Evolutionary conservation across 2,113 vertebrate genomes (phyloP).

Genomic region (Oreochromis tanganicae): DNA sequence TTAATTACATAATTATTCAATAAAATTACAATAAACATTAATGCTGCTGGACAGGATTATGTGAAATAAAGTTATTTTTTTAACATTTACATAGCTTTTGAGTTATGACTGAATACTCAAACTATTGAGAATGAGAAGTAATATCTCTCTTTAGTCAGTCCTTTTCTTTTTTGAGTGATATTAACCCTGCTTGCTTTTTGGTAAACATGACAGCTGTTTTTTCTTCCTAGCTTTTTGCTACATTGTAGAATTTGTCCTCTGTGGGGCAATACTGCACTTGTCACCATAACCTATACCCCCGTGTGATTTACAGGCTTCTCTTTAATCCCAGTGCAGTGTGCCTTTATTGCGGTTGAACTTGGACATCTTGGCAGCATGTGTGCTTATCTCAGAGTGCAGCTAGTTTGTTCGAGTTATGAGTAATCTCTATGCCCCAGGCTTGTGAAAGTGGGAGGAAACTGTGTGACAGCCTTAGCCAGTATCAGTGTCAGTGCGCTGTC

Average conservation of each 20-base stretch:
- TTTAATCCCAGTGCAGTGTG: neutral
- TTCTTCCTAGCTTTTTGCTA: neutral
- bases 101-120: neutral
- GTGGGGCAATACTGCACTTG: neutral
- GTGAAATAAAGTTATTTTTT: neutral
- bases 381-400: conserved; percentile 58
- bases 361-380: neutral
- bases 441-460: conserved; percentile 42
- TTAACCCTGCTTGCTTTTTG: neutral
- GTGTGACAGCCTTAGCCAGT: conserved; percentile 10
- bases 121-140: neutral
- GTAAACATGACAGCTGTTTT: neutral
- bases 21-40: neutral
- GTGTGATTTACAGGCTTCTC: neutral
- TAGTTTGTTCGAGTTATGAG: conserved; percentile 8
- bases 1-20: neutral
- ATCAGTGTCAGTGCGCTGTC: conserved; percentile 9
- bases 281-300: neutral
- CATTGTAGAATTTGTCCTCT: neutral
- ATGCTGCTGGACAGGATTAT: neutral
- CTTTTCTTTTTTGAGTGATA: neutral
- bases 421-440: conserved; percentile 61
- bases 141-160: neutral
- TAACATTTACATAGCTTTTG: neutral
- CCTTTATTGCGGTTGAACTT: neutral